Evolutionary conservation across 2,888 invertebrate species (phyloP).

Genomic region (Oligia strigilis): DNA sequence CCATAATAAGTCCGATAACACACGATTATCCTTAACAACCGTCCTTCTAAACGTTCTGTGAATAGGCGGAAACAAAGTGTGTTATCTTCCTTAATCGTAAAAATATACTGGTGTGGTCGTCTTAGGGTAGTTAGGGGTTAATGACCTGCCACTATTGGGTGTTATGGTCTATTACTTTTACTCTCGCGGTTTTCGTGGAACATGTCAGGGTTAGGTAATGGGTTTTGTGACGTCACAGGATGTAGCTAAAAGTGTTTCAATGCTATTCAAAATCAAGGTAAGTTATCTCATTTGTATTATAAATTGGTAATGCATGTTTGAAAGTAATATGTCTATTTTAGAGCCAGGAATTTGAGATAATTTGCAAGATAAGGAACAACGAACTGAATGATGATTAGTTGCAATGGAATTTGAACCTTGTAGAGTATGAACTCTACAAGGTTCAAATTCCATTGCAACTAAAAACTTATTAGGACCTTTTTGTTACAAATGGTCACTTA

Average conservation of each 20-base stretch:
- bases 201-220: conserved; percentile 3
- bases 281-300: neutral
- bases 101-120: conserved; percentile 35
- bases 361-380: too few species aligned
- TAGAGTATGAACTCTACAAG: too few species aligned
- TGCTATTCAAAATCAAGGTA: neutral
- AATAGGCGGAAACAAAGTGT: conserved; percentile 49
- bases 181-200: conserved; percentile 14
- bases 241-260: neutral
- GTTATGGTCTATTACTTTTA: conserved; percentile 47
- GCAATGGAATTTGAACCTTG: too few species aligned
- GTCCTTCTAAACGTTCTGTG: conserved; percentile 17
- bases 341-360: neutral
- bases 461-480: too few species aligned
- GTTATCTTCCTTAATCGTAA: conserved; percentile 50
- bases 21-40: conserved; percentile 42
- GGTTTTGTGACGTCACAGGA: neutral
- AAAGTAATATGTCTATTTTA: neutral
- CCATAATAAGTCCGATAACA: conserved; percentile 35
- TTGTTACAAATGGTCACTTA: too few species aligned
- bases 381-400: too few species aligned
- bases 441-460: too few species aligned
- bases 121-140: conserved; percentile 44
- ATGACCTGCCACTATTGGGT: conserved; percentile 40
- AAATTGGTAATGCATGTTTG: neutral